phyloP scores from a whole-genome alignment of 1,140 invertebrate genomes.

The Nilaparvata lugens region DNA sequence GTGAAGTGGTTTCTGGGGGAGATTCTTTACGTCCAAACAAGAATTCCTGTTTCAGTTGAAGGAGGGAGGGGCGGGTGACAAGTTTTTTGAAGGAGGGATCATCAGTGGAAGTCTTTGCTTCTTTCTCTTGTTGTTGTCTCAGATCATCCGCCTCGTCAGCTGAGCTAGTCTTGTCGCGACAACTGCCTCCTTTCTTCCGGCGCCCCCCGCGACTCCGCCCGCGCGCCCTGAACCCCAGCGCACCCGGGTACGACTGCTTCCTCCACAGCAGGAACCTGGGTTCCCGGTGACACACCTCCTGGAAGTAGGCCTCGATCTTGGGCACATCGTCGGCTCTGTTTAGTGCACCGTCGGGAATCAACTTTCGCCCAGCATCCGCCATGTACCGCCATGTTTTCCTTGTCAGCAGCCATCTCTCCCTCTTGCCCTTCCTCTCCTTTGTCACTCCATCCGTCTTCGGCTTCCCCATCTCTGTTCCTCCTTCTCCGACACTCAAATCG shows the following conservation, averaged over 20 bases:
- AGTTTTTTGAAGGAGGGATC: slow-evolving; percentile 52
- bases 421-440: slow-evolving; percentile 20
- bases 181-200: slow-evolving; percentile 49
- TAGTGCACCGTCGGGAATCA: slow-evolving; percentile 65
- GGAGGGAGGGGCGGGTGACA: slow-evolving; percentile 3
- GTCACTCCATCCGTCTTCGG: not conserved
- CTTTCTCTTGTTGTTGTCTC: not conserved
- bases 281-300: slow-evolving; percentile 66
- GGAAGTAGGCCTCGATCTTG: slow-evolving; percentile 72
- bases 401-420: slow-evolving; percentile 70
- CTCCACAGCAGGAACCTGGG: slow-evolving; percentile 70
- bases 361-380: slow-evolving; percentile 74
- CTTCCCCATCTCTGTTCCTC: not conserved
- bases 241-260: slow-evolving; percentile 67
- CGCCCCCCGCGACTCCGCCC: slow-evolving; percentile 41
- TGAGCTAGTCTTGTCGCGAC: slow-evolving; percentile 44
- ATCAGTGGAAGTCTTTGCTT: not conserved
- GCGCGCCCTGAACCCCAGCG: slow-evolving; percentile 44
- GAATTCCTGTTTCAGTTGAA: slow-evolving; percentile 48
- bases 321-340: slow-evolving; percentile 62
- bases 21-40: slow-evolving; percentile 32
- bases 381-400: slow-evolving; percentile 85
- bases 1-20: slow-evolving; percentile 33
- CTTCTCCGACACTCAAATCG: not conserved
- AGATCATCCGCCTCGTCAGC: slow-evolving; percentile 48